phyloP scores from a whole-genome alignment of 2,888 invertebrate species.

The Miltochrista miniata region DNA sequence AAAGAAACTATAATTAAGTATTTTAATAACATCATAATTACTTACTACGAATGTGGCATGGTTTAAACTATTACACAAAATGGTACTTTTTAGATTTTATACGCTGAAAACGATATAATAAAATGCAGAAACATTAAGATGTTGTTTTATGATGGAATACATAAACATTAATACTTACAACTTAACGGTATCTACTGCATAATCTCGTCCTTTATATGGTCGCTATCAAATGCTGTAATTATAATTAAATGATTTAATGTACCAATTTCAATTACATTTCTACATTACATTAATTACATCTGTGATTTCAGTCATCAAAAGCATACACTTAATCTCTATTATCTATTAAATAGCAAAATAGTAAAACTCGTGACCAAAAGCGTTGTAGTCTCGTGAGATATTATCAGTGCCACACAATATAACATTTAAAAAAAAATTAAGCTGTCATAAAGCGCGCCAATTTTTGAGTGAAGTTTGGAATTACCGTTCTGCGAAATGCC shows the following conservation, averaged over 20 bases:
- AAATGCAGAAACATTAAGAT: neutral
- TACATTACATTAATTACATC: neutral
- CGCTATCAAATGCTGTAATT: neutral
- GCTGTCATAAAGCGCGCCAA: conserved; percentile 5
- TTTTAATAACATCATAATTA: neutral
- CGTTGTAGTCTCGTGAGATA: too few relatives aligned
- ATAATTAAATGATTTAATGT: neutral
- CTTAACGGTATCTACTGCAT: neutral
- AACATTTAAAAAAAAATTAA: neutral
- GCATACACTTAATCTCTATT: too few relatives aligned
- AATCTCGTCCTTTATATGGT: neutral
- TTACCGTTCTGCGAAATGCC: conserved; percentile 16
- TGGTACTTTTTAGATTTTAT: neutral
- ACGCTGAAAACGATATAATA: too few relatives aligned
- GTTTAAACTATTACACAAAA: neutral
- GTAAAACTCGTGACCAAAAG: too few relatives aligned
- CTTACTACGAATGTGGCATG: neutral
- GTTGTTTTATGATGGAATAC: neutral
- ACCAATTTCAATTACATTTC: neutral
- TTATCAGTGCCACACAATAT: too few relatives aligned
- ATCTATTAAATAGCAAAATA: too few relatives aligned
- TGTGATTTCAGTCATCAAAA: neutral
- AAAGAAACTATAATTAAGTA: conserved; percentile 27
- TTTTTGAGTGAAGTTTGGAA: conserved; percentile 2
- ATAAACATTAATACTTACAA: neutral